Conservation (phyloP, 2,113 vertebrate species). For the Salminus brasiliensis region DNA sequence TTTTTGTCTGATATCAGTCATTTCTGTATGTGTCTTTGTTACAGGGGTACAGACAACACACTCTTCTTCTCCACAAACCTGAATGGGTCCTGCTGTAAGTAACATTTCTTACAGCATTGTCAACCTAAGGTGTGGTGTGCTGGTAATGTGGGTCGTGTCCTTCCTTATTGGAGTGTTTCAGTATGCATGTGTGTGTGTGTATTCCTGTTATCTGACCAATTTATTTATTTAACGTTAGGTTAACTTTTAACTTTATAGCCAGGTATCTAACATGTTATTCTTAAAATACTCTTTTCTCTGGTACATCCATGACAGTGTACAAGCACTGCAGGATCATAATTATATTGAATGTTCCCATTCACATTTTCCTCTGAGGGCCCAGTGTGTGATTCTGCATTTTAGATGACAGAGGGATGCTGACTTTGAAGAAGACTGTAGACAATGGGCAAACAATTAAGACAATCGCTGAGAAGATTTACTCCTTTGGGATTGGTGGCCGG, state of each 20-base stretch:
- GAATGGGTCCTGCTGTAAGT: slow-evolving; percentile 91
- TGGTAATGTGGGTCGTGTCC: background rate
- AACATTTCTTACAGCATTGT: slow-evolving; percentile 41
- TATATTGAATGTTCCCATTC: background rate
- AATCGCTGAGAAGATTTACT: slow-evolving; percentile 85
- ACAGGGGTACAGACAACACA: slow-evolving; percentile 76
- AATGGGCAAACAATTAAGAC: slow-evolving; percentile 81
- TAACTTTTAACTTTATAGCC: background rate
- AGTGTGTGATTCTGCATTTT: slow-evolving; percentile 46
- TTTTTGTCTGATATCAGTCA: background rate
- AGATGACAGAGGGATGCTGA: slow-evolving; percentile 84
- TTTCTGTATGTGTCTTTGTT: slow-evolving; percentile 37
- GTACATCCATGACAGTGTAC: no score
- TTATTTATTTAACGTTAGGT: background rate
- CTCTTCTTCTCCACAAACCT: slow-evolving; percentile 83
- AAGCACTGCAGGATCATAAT: background rate
- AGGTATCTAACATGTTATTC: background rate
- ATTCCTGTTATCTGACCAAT: background rate
- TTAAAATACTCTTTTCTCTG: background rate
- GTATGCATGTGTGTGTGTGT: background rate
- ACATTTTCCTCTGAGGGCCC: background rate
- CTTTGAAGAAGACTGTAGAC: slow-evolving; percentile 82
- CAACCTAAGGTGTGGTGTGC: slow-evolving; percentile 18
- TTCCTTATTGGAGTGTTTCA: background rate
- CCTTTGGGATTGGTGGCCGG: slow-evolving; percentile 88